Evolutionary conservation across 2,888 invertebrate genomes (phyloP), one percentile per base, ranked within the genome.

Genomic region (Clistopyga incitator): DNA sequence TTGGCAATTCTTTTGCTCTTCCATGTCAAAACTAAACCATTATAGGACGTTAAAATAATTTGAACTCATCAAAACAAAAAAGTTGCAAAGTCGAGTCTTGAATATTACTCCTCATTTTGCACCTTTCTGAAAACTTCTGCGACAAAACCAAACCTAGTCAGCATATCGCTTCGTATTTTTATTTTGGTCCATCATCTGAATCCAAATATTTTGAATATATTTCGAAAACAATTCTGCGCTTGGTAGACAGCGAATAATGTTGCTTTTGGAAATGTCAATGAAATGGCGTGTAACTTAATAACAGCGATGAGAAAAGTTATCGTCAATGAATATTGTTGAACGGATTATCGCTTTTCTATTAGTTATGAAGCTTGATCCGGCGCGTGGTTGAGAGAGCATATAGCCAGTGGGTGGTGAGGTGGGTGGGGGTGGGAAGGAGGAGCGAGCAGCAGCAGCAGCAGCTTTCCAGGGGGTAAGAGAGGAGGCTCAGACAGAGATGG

Each of bases 281-380:
- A 34, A 34, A 38, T 34, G 18, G 34, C 11, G 20, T 38, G 18
- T 59, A 64, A 64, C 64, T 64, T 11, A 38, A 64, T 64, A 64
- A 64, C 18, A 18, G 64, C 38, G 18, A 64, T 20, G 20, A 64
- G 38, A 64, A 64, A 64, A 70, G 61, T 59, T 70, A 81, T 68
- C 72, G 72, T 78, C 78, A 78, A 82, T 78, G 82, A 82, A 82
- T 82, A 82, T 82, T 78, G 82, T 82, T 38, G 8, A 38, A 74
- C 82, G 78, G 82, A 82, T 82, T 82, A 82, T 82, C 82, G 82
- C 82, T 84, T 84, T 81, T 84, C 81, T 75, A 78, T 84, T 81
- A 81, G 78, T 84, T 78, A 78, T 65, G 81, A 84, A 78, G 82
- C 82, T 82, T 75, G 75, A 81, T 84, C 81, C 84, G 74, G 75